A percentile compares a stretch with the other conserved stretches of the same genome.
phyloP scores from a whole-genome alignment of 2,797 vertebrate species.

The Rhynchonycteris naso region DNA sequence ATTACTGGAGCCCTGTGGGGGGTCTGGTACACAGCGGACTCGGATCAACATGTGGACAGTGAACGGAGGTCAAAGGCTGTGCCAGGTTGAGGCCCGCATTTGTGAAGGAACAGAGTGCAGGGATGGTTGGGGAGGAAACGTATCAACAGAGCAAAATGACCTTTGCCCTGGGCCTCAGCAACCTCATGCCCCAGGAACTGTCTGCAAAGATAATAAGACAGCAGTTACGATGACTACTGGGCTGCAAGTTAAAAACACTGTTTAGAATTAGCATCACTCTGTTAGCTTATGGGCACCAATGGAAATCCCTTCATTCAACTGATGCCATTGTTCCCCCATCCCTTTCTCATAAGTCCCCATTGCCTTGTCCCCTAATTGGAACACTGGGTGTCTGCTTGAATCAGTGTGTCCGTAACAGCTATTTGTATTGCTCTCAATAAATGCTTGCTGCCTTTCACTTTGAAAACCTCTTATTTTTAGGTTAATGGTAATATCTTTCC shows the following conservation, averaged over 20 bases:
- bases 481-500: background rate
- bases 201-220: background rate
- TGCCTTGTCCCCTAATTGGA: background rate
- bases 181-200: background rate
- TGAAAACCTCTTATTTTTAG: background rate
- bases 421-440: background rate
- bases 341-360: background rate
- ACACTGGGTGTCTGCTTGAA: background rate
- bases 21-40: too few relatives aligned
- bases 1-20: background rate
- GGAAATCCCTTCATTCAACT: background rate
- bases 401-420: too few relatives aligned
- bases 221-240: background rate
- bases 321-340: background rate
- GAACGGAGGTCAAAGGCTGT: background rate
- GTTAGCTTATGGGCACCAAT: background rate
- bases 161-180: background rate
- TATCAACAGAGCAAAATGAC: background rate
- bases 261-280: background rate
- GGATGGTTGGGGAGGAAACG: background rate
- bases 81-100: background rate
- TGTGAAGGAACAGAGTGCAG: background rate
- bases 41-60: fast-evolving
- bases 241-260: background rate
- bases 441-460: background rate